phyloP scores from a whole-genome alignment of 2,888 invertebrate genomes.

The Scaptomyza tumidula region DNA sequence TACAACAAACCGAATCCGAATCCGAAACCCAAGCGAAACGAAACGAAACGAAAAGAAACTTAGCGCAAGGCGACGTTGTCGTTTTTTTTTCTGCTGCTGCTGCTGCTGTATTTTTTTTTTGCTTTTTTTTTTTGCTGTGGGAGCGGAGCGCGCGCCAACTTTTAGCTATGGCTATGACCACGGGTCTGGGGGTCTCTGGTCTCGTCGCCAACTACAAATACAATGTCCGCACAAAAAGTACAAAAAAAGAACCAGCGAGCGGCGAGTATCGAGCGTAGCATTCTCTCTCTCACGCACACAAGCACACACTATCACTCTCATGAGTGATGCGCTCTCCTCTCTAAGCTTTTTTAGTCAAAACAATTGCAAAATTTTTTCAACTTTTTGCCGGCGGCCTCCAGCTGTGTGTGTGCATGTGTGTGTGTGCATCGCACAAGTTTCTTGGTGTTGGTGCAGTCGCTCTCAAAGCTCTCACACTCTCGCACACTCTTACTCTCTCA shows the following conservation, averaged over 20 bases:
- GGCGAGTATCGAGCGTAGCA: constrained; percentile 41
- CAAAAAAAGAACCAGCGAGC: constrained; percentile 33
- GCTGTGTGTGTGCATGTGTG: constrained; percentile 34
- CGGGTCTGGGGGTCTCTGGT: constrained; percentile 67
- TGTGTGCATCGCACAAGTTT: constrained; percentile 40
- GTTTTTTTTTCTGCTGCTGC: constrained; percentile 15
- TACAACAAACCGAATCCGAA: constrained; percentile 67
- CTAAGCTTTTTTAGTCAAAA: constrained; percentile 79
- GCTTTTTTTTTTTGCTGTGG: constrained; percentile 33
- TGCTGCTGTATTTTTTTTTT: constrained; percentile 11
- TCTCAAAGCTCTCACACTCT: constrained; percentile 44
- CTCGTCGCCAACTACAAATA: constrained; percentile 68
- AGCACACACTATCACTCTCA: constrained; percentile 5
- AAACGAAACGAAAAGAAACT: constrained; percentile 62
- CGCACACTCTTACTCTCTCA: constrained; percentile 5
- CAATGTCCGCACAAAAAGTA: constrained; percentile 53
- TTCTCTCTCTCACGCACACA: constrained; percentile 27
- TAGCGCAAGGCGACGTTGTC: constrained; percentile 52
- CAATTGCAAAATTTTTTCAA: constrained; percentile 70
- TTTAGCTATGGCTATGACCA: constrained; percentile 64
- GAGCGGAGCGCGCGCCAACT: constrained; percentile 72
- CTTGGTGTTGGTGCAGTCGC: constrained; percentile 67
- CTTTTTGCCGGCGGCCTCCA: constrained; percentile 69
- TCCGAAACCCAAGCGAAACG: constrained; percentile 59
- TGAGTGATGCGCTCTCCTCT: constrained; percentile 48